Evolutionary conservation across 2,797 vertebrate genomes (phyloP).

Genomic region (Tarsius wallacei): DNA sequence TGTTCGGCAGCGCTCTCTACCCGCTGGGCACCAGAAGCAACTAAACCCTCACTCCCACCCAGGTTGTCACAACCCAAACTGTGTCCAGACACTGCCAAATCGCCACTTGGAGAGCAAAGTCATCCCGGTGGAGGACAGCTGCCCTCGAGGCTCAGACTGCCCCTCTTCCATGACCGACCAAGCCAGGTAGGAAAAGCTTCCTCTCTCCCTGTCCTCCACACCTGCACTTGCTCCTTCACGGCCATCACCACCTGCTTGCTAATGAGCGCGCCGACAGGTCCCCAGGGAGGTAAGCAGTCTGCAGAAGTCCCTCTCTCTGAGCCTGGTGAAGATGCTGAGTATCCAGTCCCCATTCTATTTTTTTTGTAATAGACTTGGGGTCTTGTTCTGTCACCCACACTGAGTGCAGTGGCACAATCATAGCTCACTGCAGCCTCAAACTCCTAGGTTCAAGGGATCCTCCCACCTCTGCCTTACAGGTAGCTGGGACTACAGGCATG

Average conservation of each 20-base stretch:
- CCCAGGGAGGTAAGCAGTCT: rapidly evolving
- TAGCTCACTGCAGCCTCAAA: background rate
- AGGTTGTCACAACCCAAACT: background rate
- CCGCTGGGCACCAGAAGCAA: background rate
- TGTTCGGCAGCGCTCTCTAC: background rate
- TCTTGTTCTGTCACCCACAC: background rate
- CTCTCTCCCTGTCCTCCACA: background rate
- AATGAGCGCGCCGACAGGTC: rapidly evolving
- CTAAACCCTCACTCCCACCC: background rate
- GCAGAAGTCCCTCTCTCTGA: background rate
- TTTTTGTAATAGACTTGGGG: background rate
- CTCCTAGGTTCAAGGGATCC: background rate
- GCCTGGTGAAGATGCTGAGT: background rate
- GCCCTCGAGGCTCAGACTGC: background rate
- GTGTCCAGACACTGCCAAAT: background rate
- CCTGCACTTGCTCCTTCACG: too few relatives aligned
- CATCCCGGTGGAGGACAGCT: rapidly evolving
- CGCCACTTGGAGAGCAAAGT: rapidly evolving
- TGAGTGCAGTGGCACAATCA: background rate
- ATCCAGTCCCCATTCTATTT: background rate
- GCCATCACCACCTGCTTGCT: background rate
- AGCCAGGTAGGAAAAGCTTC: background rate
- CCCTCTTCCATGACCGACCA: background rate
- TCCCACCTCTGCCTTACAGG: background rate
- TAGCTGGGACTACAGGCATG: background rate